These are phyloP conservation scores for Diuraphis noxia DNA, from an alignment of 1,140 invertebrate genomes.

Conservation along the genomic window DNA sequence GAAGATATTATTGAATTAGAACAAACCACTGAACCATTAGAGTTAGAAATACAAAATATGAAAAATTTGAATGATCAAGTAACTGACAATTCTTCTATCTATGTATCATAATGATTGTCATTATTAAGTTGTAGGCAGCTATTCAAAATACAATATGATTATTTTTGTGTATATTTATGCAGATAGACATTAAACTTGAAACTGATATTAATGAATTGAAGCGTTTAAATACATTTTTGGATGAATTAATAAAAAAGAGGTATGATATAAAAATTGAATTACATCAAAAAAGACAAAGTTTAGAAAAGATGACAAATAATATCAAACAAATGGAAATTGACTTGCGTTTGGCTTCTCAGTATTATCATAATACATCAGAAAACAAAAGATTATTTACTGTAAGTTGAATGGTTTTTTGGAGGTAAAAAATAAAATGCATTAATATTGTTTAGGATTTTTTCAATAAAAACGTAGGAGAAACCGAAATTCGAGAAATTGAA, in stretches of 20 bases:
- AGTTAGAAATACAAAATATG: conserved; percentile 76
- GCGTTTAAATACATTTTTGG: neutral
- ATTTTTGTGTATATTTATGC: conserved; percentile 67
- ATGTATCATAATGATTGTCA: neutral
- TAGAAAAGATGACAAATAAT: neutral
- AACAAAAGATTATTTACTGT: neutral
- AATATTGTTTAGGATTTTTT: conserved; percentile 7
- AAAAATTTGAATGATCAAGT: conserved; percentile 76
- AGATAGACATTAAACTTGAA: conserved; percentile 62
- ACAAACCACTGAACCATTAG: conserved; percentile 80
- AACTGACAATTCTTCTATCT: conserved; percentile 63
- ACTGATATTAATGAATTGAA: neutral
- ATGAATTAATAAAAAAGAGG: neutral
- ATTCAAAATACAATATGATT: neutral
- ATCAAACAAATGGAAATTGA: neutral
- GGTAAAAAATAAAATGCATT: neutral
- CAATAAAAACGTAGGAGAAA: neutral
- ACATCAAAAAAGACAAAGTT: neutral
- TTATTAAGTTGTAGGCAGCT: neutral
- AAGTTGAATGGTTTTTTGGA: neutral
- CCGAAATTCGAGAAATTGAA: neutral
- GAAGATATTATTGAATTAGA: conserved; percentile 86
- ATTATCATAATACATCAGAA: neutral
- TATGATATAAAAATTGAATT: neutral
- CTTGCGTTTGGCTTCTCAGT: conserved; percentile 70